phyloP scores from a whole-genome alignment of 2,797 vertebrate species.

The Xenopus petersii region DNA sequence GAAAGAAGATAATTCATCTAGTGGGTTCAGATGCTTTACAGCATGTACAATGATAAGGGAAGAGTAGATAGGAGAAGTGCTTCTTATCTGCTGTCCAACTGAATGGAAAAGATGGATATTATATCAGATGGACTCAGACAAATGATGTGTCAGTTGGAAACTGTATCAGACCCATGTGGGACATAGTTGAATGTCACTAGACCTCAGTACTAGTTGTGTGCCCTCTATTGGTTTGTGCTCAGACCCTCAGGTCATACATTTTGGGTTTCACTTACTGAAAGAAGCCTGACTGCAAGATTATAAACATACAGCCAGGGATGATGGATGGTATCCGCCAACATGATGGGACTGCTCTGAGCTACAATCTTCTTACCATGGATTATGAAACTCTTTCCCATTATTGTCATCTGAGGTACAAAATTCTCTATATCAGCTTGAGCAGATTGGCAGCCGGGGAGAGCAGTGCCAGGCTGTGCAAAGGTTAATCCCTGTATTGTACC shows the following conservation, averaged over 20 bases:
- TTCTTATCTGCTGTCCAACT: neutral
- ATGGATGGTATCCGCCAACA: slow-evolving; percentile 26
- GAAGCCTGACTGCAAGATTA: slow-evolving; percentile 29
- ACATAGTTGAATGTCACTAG: slow-evolving; percentile 20
- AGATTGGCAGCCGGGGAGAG: neutral
- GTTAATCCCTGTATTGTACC: neutral
- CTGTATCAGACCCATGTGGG: slow-evolving; percentile 23
- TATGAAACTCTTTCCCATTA: slow-evolving; percentile 6
- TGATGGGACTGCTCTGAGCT: slow-evolving; percentile 11
- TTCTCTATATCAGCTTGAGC: neutral
- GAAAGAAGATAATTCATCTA: neutral
- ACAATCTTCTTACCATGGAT: neutral
- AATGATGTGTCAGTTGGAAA: slow-evolving; percentile 18
- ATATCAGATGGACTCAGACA: slow-evolving; percentile 15
- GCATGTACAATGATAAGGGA: neutral
- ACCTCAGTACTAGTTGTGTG: slow-evolving; percentile 12
- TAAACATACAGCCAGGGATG: slow-evolving; percentile 28
- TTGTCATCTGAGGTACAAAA: neutral
- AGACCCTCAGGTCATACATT: slow-evolving; percentile 35
- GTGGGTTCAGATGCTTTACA: neutral
- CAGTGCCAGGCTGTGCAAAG: neutral
- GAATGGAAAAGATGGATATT: slow-evolving; percentile 20
- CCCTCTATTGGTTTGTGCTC: slow-evolving; percentile 1
- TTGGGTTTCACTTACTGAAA: slow-evolving; percentile 28
- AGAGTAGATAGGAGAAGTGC: neutral